Conservation (phyloP, 2,888 invertebrate species). For the Synergus gifuensis region DNA sequence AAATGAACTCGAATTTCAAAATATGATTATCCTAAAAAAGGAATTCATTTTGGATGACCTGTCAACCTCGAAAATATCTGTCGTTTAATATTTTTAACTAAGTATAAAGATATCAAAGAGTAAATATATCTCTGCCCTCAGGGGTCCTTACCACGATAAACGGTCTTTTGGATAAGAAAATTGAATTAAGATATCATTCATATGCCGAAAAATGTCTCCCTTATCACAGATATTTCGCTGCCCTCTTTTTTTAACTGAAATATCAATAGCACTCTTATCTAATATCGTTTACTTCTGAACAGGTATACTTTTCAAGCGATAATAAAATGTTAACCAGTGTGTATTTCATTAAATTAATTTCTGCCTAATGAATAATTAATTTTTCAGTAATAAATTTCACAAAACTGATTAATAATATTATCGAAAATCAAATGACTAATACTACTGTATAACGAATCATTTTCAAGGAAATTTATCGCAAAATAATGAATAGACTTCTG, state of each 20-base stretch:
- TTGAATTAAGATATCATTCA: background rate
- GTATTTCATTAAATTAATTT: background rate
- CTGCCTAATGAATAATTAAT: background rate
- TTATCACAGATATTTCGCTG: constrained; percentile 21
- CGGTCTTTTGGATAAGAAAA: constrained; percentile 37
- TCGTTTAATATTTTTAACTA: background rate
- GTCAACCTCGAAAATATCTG: background rate
- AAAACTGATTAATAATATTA: background rate
- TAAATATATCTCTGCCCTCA: constrained; percentile 9
- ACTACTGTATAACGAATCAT: background rate
- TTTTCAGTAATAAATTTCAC: background rate
- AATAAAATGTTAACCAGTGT: background rate
- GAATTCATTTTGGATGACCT: background rate
- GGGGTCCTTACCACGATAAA: constrained; percentile 23
- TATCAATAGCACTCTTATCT: background rate
- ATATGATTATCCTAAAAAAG: background rate
- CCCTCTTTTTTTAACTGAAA: background rate
- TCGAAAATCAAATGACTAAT: background rate
- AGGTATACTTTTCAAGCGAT: background rate
- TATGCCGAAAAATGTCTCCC: constrained; percentile 20
- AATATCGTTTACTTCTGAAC: background rate
- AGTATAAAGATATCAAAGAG: background rate
- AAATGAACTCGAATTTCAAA: background rate
- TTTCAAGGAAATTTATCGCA: background rate
- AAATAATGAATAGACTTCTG: background rate